Evolutionary conservation across 2,113 vertebrate genomes (phyloP).

Genomic region (Andinoacara biseriatus): DNA sequence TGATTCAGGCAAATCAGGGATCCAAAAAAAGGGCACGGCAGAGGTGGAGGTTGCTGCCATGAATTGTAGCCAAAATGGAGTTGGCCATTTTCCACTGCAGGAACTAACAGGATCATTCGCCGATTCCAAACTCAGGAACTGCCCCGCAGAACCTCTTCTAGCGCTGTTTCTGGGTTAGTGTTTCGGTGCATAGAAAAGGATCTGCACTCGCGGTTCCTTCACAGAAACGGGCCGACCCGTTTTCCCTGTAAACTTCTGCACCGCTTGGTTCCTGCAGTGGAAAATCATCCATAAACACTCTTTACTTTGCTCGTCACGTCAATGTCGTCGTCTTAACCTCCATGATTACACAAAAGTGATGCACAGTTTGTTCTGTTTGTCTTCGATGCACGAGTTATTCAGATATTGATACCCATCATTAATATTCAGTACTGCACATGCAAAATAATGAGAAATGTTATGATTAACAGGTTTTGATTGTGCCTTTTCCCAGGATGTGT

Average conservation of each 20-base stretch:
- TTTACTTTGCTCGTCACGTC: background rate
- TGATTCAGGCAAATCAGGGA: slow-evolving; percentile 23
- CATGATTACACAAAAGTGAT: slow-evolving; percentile 27
- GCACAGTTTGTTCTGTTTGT: background rate
- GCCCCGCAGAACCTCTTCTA: rapidly evolving
- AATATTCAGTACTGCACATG: background rate
- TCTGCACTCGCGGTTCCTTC: background rate
- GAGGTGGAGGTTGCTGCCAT: slow-evolving; percentile 10
- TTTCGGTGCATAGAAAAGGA: background rate
- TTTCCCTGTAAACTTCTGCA: background rate
- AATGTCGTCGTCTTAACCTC: background rate
- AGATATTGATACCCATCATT: background rate
- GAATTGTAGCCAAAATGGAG: background rate
- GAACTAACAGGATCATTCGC: background rate
- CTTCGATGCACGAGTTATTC: background rate
- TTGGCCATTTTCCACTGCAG: background rate
- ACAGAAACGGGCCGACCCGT: background rate
- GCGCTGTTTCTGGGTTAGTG: background rate
- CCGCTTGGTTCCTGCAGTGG: background rate
- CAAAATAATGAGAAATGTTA: slow-evolving; percentile 19
- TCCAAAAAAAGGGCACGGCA: background rate
- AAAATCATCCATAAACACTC: background rate
- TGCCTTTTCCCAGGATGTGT: slow-evolving; percentile 51
- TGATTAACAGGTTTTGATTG: slow-evolving; percentile 36
- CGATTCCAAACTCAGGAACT: background rate